Base-by-base conservation (phyloP, 2,888 invertebrate species). In the Epinotia demarniana region DNA sequence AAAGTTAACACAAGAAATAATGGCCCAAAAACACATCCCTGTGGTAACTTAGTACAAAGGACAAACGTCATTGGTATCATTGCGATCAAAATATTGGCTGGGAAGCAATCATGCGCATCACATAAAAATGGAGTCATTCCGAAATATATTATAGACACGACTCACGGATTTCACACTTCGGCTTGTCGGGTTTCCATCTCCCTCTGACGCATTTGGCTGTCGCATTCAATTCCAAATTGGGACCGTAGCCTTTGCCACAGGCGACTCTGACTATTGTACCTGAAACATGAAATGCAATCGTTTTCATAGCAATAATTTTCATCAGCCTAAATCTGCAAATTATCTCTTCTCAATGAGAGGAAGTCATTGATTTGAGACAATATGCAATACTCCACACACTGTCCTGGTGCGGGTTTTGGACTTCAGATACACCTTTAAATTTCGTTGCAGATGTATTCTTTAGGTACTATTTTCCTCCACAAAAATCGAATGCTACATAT, bases 121-220 rank as follows among this genome's bases (percentile, higher is more conserved):
- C 76, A 78, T 46, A 71, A 76, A 75, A 72, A 13, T 16, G 43
- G 6, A 33, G 33, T 73, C 80, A 80, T 80, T 80, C 78, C 77
- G 39, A 53, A 70, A 68, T 27, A 55, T 49, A 71, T 64, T 77
- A 61, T 70, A 70, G 58, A 60, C 62, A 60, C 60, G 39, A 94
- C 95, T 95, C 93, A 97, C 97, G 93, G 84, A 98, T 96, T 84
- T 96, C 94, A 87, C 98, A 98, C 81, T 95, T 95, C 0, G 98
- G 98, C 81, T 96, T 96, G 77, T 95, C 95, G 0, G 98, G 98
- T 82, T 96, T 97, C 98, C 98, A 98, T 79, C 96, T 95, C 0
- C 98, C 98, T 78, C 97, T 95, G 3, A 96, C 96, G 86, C 98
- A 98, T 83, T 96, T 96, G 0, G 97, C 97, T 0, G 97, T 97